Percentiles rank a stretch among this genome's conserved stretches.
phyloP scores from a whole-genome alignment of 2,113 vertebrate genomes.

The Dasyornis broadbenti region DNA sequence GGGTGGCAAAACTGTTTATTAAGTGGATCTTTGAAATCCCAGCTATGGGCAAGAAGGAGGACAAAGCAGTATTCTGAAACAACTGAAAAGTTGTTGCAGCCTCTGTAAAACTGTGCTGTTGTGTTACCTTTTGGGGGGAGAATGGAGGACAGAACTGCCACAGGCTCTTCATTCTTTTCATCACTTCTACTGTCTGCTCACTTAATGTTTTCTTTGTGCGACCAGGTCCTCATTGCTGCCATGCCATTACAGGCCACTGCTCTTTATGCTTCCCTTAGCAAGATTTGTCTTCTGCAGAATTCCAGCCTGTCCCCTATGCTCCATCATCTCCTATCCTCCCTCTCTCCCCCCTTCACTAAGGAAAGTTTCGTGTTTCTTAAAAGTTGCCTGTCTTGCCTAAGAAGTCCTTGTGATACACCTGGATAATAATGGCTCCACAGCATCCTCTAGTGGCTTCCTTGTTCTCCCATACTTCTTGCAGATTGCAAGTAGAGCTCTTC shows the following conservation, averaged over 20 bases:
- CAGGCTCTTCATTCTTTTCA: not conserved
- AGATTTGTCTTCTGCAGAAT: not conserved
- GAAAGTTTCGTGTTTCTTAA: not conserved
- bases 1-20: not conserved
- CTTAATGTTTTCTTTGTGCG: fast-evolving
- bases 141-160: not conserved
- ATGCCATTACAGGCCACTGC: not conserved
- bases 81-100: not conserved
- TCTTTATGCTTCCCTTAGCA: not conserved
- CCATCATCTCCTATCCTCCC: not conserved
- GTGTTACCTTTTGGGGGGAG: not conserved
- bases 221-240: not conserved
- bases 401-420: not conserved
- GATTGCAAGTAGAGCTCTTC: not conserved
- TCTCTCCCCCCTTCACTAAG: not conserved
- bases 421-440: not conserved
- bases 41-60: not conserved
- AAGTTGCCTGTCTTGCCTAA: not conserved
- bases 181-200: not conserved
- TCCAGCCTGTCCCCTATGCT: not conserved
- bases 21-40: not conserved
- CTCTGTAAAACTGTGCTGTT: not conserved
- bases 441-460: constrained; percentile 37
- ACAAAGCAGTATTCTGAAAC: not conserved
- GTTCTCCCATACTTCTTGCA: not conserved